Conservation (phyloP, 2,797 vertebrate genomes). For the Falco biarmicus region DNA sequence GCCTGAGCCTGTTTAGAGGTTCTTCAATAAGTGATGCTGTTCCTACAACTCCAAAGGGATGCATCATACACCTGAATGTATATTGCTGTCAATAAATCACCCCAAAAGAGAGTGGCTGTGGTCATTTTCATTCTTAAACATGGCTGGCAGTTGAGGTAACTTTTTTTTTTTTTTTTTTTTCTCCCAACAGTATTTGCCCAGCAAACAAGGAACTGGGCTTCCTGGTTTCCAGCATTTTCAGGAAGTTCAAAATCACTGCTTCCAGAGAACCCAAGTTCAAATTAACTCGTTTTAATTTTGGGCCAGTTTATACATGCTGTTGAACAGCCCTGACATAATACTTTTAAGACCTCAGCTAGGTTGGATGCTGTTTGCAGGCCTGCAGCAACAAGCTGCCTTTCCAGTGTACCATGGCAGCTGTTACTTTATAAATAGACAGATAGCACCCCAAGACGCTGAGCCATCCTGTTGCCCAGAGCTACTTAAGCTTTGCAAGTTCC, state of each 20-base stretch:
- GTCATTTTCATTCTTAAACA: not conserved
- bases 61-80: not conserved
- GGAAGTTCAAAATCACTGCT: not conserved
- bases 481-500: not conserved
- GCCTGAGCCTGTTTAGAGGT: not conserved
- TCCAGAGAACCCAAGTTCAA: not conserved
- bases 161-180: not conserved
- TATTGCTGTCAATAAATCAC: not conserved
- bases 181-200: not conserved
- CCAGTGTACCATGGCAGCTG: slow-evolving; percentile 28
- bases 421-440: not conserved
- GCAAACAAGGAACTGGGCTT: not conserved
- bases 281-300: not conserved
- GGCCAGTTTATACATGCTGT: not conserved
- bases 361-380: not conserved
- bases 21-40: not conserved
- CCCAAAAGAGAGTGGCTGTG: not conserved
- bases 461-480: not conserved
- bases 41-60: not conserved
- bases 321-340: not conserved
- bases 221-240: not conserved
- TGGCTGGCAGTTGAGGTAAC: not conserved
- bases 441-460: not conserved
- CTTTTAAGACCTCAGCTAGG: not conserved
- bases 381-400: slow-evolving; percentile 24